A percentile compares a stretch with the other conserved stretches of the same genome.
These are phyloP conservation scores for Trichacis sp. DNA, from an alignment of 2,888 invertebrate genomes.

Conservation along the genomic window DNA sequence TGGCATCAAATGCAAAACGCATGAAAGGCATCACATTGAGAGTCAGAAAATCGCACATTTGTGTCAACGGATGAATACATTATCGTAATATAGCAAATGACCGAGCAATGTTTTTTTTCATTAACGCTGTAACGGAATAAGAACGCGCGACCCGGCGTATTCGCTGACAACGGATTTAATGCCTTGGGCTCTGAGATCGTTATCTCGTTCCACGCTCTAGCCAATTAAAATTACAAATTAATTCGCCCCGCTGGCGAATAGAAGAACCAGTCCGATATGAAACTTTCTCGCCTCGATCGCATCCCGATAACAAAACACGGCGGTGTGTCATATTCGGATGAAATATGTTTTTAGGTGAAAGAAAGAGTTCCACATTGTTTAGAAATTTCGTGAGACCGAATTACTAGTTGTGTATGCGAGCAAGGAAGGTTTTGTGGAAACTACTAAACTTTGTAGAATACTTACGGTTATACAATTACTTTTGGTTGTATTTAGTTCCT, in stretches of 20 bases:
- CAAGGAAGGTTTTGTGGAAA: no score
- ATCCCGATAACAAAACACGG: no score
- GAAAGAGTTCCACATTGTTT: no score
- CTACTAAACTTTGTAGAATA: no score
- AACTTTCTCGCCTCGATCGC: background rate
- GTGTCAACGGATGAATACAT: slow-evolving; percentile 30
- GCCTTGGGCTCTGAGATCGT: slow-evolving; percentile 29
- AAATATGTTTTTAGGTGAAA: no score
- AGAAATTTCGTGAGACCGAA: no score
- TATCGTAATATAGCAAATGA: slow-evolving; percentile 33
- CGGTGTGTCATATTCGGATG: no score
- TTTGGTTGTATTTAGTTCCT: no score
- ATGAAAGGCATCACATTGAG: slow-evolving; percentile 18
- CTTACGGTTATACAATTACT: no score
- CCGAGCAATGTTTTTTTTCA: slow-evolving; percentile 30
- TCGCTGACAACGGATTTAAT: slow-evolving; percentile 29
- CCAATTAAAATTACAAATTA: slow-evolving; percentile 40
- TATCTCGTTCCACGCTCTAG: slow-evolving; percentile 31
- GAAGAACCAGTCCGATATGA: background rate
- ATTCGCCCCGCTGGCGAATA: slow-evolving; percentile 21
- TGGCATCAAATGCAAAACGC: slow-evolving; percentile 32
- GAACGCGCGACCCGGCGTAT: slow-evolving; percentile 18
- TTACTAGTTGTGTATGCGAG: no score
- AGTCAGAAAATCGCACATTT: slow-evolving; percentile 31
- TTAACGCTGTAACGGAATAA: slow-evolving; percentile 22